Percentiles rank a stretch among this genome's conserved stretches.
These are phyloP conservation scores for Macaria notata DNA, from an alignment of 2,888 invertebrate genomes.

Conservation along the genomic window DNA sequence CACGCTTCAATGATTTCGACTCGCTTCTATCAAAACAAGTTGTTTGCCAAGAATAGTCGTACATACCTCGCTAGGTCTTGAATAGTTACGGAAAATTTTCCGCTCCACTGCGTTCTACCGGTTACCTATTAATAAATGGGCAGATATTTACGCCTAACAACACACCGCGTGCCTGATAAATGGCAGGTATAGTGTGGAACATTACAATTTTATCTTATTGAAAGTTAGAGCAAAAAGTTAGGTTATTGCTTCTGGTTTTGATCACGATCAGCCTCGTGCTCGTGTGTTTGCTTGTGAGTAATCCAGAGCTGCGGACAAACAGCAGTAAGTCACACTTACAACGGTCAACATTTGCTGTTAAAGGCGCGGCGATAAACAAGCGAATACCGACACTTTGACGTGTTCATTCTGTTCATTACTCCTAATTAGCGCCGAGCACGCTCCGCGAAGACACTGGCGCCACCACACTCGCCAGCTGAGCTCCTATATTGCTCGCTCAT, in stretches of 20 bases:
- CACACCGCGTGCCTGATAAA: constrained; percentile 1
- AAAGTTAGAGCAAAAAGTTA: background rate
- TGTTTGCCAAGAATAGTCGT: constrained; percentile 39
- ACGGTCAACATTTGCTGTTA: constrained; percentile 16
- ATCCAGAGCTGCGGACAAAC: constrained; percentile 12
- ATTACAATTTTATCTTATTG: constrained; percentile 3
- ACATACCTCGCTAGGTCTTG: constrained; percentile 20
- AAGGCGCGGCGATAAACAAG: constrained; percentile 23
- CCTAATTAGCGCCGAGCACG: constrained; percentile 36
- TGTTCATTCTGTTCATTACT: constrained; percentile 36
- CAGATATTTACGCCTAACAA: constrained; percentile 10
- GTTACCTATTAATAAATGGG: constrained; percentile 10
- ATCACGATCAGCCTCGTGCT: constrained; percentile 2
- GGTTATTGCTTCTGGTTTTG: constrained; percentile 1
- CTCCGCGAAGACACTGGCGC: constrained; percentile 4
- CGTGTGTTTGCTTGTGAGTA: constrained; percentile 18
- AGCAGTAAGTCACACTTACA: constrained; percentile 20
- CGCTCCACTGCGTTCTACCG: constrained; percentile 17
- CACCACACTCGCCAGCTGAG: constrained; percentile 8
- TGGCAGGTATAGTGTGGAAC: background rate
- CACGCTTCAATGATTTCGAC: constrained; percentile 63
- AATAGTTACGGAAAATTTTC: constrained; percentile 25
- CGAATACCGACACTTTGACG: constrained; percentile 41
- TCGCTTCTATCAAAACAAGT: constrained; percentile 36
- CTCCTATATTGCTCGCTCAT: constrained; percentile 20